Conservation (phyloP, 1,140 invertebrate species). For the Watersipora subatra region DNA sequence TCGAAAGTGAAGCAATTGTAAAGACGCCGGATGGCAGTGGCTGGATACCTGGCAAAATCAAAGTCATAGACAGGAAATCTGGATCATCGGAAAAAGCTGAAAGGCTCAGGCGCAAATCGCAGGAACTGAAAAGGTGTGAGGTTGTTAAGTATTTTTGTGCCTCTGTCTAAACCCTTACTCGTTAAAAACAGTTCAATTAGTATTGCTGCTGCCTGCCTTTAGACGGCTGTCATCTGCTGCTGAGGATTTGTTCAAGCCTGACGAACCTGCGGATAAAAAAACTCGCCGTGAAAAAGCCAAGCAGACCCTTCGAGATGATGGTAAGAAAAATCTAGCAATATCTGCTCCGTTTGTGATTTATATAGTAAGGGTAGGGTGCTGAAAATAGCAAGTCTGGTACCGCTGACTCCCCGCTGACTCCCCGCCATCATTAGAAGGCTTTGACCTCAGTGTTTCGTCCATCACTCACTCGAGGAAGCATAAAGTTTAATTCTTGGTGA, state of each 20-base stretch:
- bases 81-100: neutral
- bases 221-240: neutral
- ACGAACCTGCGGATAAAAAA: neutral
- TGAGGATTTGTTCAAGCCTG: neutral
- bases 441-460: too few species aligned
- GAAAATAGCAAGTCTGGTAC: too few species aligned
- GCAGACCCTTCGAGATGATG: neutral
- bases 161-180: neutral
- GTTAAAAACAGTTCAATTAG: too few species aligned
- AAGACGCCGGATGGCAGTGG: neutral
- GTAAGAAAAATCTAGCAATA: too few species aligned
- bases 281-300: neutral
- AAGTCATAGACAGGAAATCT: neutral
- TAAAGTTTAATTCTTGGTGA: too few species aligned
- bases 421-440: too few species aligned
- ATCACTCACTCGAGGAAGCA: too few species aligned
- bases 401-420: too few species aligned
- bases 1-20: neutral
- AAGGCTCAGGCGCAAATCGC: neutral
- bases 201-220: too few species aligned
- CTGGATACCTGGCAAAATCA: neutral
- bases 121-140: neutral
- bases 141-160: too few species aligned
- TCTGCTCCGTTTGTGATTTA: too few species aligned
- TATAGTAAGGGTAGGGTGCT: too few species aligned